Base-by-base conservation (phyloP, 1,140 invertebrate species). In the Papilio dardanus region DNA sequence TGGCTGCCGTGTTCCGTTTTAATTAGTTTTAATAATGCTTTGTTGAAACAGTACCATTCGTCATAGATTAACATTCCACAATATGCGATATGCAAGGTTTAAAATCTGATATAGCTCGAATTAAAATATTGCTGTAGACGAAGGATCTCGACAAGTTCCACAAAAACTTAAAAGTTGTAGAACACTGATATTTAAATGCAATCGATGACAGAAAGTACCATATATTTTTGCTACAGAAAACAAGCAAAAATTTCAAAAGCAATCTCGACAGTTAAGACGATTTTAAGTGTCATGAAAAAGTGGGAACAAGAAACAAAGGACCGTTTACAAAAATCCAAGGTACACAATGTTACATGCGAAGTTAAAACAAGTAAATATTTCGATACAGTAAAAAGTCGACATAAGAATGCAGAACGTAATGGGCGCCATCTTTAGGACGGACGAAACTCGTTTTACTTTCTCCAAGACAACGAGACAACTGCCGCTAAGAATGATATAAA, bases 381-480 rank as follows among this genome's bases (percentile, higher is more conserved):
- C 54, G 54, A 62, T 62, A 62, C 14, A 62, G 24, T 28, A 62
- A 62, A 28, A 62, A 62, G 24, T 62, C 24, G 10, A 28, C 30
- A 35, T 35, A 35, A 67, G 33, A 67, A 67, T 67, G 33, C 30
- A 67, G 65, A 67, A 67, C 30, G 65, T 67, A 33, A 67, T 67
- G 65, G 65, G 65, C 65, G 65, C 30, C 19, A 67, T 67, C 65
- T 69, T 69, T 37, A 69, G 67, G 31, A 21, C 67, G 67, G n/a
- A 37, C 33, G 33, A 69, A 69, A 69, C 67, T 69, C 21, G 67
- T 69, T 69, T 69, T 24, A 69, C 67, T 69, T 69, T 69, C 67
- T 69, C 67, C 67, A 35, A 69, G 31, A 35, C 62, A 33, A 68
- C 66, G 31, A 68, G 66, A 68, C 67, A 40, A 37, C 67, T 21